Conservation (phyloP, 2,113 vertebrate genomes). For the Phoxinus phoxinus region DNA sequence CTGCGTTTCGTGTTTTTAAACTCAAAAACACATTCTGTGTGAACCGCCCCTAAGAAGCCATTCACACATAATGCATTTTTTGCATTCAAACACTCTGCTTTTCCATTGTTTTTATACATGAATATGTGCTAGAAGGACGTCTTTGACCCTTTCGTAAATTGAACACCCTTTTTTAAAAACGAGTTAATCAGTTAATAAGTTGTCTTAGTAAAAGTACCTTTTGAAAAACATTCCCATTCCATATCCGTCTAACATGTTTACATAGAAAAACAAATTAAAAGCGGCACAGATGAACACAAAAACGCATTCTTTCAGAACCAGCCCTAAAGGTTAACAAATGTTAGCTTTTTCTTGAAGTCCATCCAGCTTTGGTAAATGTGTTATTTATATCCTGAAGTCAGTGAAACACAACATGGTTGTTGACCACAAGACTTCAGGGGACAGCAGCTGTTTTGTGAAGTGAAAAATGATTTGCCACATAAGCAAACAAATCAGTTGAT, state of each 20-base stretch:
- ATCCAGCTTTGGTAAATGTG: neutral
- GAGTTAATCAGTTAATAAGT: neutral
- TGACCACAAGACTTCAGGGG: neutral
- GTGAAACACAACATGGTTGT: constrained; percentile 3
- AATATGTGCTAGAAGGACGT: neutral
- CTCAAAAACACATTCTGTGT: neutral
- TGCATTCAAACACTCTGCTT: neutral
- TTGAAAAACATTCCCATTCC: neutral
- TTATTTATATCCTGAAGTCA: constrained; percentile 26
- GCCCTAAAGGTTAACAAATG: neutral
- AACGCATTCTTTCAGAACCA: neutral
- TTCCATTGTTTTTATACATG: neutral
- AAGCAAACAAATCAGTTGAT: constrained; percentile 4
- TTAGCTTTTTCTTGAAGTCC: neutral
- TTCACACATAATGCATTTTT: neutral
- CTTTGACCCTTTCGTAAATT: neutral
- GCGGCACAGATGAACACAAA: neutral
- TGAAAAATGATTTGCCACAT: neutral
- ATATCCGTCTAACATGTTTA: neutral
- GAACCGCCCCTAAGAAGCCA: neutral
- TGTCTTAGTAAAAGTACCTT: no score
- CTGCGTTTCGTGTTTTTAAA: neutral
- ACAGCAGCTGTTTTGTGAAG: constrained; percentile 5
- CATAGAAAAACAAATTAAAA: neutral
- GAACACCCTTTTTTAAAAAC: neutral